Evolutionary conservation across 2,888 invertebrate species (phyloP).

Genomic region (Conomelus anceps): DNA sequence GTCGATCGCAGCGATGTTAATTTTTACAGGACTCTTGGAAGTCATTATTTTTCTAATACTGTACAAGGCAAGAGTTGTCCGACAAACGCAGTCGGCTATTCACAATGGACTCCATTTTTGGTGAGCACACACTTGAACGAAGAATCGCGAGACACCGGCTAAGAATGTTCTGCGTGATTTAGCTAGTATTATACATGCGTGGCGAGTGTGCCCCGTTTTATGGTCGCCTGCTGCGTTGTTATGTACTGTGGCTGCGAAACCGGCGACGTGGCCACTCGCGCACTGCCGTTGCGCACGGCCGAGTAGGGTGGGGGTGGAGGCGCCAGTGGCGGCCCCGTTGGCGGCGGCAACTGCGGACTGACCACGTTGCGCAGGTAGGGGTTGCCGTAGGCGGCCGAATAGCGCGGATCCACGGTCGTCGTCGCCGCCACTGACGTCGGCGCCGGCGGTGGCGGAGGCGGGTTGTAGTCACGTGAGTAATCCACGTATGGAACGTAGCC

Average conservation of each 20-base stretch:
- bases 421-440: constrained; percentile 38
- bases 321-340: constrained; percentile 43
- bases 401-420: constrained; percentile 67
- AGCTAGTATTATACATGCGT: constrained; percentile 52
- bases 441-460: constrained; percentile 53
- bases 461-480: constrained; percentile 82
- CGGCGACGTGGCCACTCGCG: constrained; percentile 47
- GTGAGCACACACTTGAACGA: neutral
- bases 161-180: constrained; percentile 22
- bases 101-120: too few species aligned
- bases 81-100: neutral
- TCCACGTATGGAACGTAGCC: constrained; percentile 85
- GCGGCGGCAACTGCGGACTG: constrained; percentile 75
- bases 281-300: constrained; percentile 44
- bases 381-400: constrained; percentile 84
- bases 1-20: neutral
- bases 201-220: constrained; percentile 57
- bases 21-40: neutral
- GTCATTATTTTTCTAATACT: neutral
- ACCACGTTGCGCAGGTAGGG: constrained; percentile 65
- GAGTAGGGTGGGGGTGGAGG: constrained; percentile 37
- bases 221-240: constrained; percentile 50
- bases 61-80: neutral
- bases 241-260: constrained; percentile 51
- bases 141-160: constrained; percentile 19